These are phyloP conservation scores for Zelleria hepariella DNA, from an alignment of 2,888 invertebrate species.

Conservation along the genomic window DNA sequence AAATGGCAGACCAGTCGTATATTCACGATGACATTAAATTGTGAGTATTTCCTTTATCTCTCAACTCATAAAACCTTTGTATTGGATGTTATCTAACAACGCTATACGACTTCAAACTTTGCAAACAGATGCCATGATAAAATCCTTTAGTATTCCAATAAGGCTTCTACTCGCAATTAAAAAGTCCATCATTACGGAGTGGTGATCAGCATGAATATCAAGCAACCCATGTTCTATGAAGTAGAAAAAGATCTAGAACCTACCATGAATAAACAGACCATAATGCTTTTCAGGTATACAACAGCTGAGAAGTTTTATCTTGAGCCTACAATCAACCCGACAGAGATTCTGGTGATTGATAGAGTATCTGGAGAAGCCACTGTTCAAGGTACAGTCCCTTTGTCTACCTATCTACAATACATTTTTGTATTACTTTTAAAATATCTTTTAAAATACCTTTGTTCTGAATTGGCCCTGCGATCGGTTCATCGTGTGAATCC, in stretches of 20 bases:
- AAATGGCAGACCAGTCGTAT: slow-evolving; percentile 74
- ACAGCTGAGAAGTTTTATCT: slow-evolving; percentile 93
- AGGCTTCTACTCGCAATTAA: too few species aligned
- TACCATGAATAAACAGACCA: too few species aligned
- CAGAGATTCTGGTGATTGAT: slow-evolving; percentile 87
- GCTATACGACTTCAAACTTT: neutral
- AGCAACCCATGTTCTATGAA: too few species aligned
- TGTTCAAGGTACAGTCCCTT: slow-evolving; percentile 73
- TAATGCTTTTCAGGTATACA: slow-evolving; percentile 75
- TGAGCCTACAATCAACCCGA: slow-evolving; percentile 81
- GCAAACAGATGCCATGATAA: neutral
- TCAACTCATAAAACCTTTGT: neutral
- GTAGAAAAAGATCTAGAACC: too few species aligned
- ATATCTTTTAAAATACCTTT: too few species aligned
- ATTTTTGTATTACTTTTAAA: too few species aligned
- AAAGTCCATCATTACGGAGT: too few species aligned
- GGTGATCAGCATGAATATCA: too few species aligned
- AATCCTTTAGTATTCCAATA: neutral
- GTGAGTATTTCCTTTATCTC: slow-evolving; percentile 60
- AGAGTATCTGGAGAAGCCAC: slow-evolving; percentile 81
- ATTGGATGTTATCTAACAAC: neutral
- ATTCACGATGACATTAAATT: slow-evolving; percentile 82
- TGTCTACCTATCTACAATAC: too few species aligned
- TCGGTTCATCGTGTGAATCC: too few species aligned
- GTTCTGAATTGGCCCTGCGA: too few species aligned